phyloP scores from a whole-genome alignment of 1,140 invertebrate genomes.

The Neodiprion fabricii region DNA sequence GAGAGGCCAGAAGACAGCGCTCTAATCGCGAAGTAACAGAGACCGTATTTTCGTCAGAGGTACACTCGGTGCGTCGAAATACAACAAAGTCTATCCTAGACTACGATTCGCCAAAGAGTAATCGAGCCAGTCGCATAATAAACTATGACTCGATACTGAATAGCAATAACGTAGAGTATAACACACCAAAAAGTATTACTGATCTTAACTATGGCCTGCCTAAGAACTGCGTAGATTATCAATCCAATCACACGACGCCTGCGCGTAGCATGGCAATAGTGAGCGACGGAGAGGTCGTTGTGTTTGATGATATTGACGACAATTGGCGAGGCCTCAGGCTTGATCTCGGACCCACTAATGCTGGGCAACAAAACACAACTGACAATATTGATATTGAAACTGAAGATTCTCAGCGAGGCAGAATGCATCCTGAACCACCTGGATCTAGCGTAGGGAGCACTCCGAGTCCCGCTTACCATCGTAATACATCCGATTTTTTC shows the following conservation, averaged over 20 bases:
- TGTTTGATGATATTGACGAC: conserved; percentile 85
- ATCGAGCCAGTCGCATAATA: conserved; percentile 52
- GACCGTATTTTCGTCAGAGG: conserved; percentile 70
- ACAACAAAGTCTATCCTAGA: conserved; percentile 53
- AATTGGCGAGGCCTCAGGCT: conserved; percentile 67
- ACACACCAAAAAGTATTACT: conserved; percentile 57
- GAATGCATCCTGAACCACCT: conserved; percentile 50
- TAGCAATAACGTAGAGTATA: conserved; percentile 61
- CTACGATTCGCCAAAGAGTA: conserved; percentile 57
- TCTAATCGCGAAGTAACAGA: conserved; percentile 68
- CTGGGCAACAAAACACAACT: conserved; percentile 36
- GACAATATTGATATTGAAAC: conserved; percentile 42
- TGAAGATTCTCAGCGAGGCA: conserved; percentile 46
- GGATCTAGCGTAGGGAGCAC: conserved; percentile 57
- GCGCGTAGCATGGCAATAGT: conserved; percentile 63
- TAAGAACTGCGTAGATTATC: conserved; percentile 59
- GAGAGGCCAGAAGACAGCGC: conserved; percentile 62
- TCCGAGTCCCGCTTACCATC: conserved; percentile 58
- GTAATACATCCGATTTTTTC: conserved; percentile 62
- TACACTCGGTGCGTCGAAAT: conserved; percentile 65
- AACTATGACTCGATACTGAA: conserved; percentile 59
- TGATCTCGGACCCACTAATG: conserved; percentile 46
- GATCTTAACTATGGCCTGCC: conserved; percentile 58
- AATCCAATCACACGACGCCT: conserved; percentile 55
- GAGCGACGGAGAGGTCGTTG: conserved; percentile 77